These are phyloP conservation scores for Rutpela maculata DNA, from an alignment of 2,888 invertebrate species.

Conservation along the genomic window DNA sequence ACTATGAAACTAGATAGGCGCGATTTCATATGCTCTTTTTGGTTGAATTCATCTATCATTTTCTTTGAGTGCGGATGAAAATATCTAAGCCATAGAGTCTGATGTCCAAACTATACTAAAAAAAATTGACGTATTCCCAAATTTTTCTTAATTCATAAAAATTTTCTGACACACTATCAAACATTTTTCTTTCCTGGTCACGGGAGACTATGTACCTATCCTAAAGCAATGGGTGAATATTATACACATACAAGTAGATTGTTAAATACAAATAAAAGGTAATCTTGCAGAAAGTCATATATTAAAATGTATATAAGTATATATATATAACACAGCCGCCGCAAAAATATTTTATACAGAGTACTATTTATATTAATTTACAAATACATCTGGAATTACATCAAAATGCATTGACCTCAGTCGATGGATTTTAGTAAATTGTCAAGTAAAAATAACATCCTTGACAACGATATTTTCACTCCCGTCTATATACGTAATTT, in stretches of 20 bases:
- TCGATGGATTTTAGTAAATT: neutral
- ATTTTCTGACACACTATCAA: no score
- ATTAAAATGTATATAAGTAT: slow-evolving; percentile 2
- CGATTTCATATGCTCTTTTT: no score
- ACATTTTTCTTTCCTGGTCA: neutral
- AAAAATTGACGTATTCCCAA: no score
- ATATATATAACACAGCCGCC: slow-evolving; percentile 18
- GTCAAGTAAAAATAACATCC: neutral
- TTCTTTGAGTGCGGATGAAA: no score
- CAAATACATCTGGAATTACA: neutral
- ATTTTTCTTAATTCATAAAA: no score
- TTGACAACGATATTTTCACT: neutral
- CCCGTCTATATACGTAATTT: neutral
- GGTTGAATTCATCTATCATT: no score
- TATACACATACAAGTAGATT: slow-evolving; percentile 29
- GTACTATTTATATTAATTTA: slow-evolving; percentile 2
- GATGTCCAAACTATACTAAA: no score
- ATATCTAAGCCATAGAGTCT: no score
- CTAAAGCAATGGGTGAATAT: slow-evolving; percentile 35
- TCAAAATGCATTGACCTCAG: neutral
- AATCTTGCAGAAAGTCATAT: slow-evolving; percentile 33
- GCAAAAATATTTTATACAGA: slow-evolving; percentile 15
- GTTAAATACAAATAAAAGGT: slow-evolving; percentile 24
- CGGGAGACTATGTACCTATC: slow-evolving; percentile 1
- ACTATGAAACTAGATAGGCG: no score